phyloP scores from a whole-genome alignment of 2,888 invertebrate genomes.

The Aphodius granarius region DNA sequence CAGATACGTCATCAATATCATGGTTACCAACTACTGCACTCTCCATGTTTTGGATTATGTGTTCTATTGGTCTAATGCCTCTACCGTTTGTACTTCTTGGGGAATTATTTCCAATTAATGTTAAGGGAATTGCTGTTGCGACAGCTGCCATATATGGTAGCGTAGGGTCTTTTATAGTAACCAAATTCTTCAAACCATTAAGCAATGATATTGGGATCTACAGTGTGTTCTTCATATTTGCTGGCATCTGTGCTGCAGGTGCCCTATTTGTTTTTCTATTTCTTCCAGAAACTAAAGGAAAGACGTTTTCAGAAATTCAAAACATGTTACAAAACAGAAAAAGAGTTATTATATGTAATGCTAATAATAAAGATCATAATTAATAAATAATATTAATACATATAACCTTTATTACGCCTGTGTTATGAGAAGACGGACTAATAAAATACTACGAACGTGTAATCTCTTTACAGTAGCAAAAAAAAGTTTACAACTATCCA shows the following conservation, averaged over 20 bases:
- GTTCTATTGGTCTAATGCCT: constrained; percentile 63
- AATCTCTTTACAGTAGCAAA: too few relatives aligned
- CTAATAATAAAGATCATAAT: too few relatives aligned
- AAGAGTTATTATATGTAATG: too few relatives aligned
- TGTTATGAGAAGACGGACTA: too few relatives aligned
- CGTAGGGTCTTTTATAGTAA: constrained; percentile 59
- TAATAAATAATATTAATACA: too few relatives aligned
- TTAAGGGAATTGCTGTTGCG: constrained; percentile 64
- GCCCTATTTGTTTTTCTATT: constrained; percentile 59
- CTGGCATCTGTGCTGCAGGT: constrained; percentile 58
- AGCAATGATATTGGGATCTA: constrained; percentile 60
- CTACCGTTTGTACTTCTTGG: too few relatives aligned
- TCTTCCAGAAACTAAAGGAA: constrained; percentile 67
- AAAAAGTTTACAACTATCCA: too few relatives aligned
- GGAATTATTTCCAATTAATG: constrained; percentile 65
- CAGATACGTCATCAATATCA: constrained; percentile 43
- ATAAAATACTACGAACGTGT: too few relatives aligned
- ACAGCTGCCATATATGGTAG: constrained; percentile 61
- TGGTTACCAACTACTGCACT: constrained; percentile 60
- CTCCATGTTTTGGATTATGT: constrained; percentile 60
- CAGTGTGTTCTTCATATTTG: constrained; percentile 62
- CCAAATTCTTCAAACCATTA: constrained; percentile 62
- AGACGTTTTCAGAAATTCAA: constrained; percentile 63
- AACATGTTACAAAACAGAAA: too few relatives aligned
- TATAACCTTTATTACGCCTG: too few relatives aligned